These are phyloP conservation scores for Synergus laeviventris DNA, from an alignment of 2,888 invertebrate genomes.

Conservation along the genomic window DNA sequence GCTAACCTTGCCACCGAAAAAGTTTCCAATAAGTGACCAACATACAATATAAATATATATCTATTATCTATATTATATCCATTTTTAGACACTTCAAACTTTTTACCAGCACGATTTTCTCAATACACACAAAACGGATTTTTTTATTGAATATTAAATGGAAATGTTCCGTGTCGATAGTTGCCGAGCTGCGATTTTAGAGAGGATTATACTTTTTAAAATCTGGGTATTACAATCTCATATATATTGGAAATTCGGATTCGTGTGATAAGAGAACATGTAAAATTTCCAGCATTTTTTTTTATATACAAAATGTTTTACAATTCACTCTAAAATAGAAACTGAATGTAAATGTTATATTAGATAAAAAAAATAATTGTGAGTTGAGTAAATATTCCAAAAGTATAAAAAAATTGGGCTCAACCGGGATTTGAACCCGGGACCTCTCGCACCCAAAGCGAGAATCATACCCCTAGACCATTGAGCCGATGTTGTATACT, in stretches of 20 bases:
- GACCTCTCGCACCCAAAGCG: conserved; percentile 86
- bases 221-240: neutral
- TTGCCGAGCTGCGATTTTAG: neutral
- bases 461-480: conserved; percentile 86
- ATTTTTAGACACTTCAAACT: neutral
- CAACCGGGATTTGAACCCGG: conserved; percentile 86
- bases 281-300: neutral
- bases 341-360: neutral
- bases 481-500: conserved; percentile 76
- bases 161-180: neutral
- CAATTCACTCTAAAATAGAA: neutral
- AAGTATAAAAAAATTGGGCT: conserved; percentile 76
- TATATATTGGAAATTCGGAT: neutral
- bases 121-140: neutral
- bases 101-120: neutral
- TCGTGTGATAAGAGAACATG: neutral
- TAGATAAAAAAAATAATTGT: neutral
- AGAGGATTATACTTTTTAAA: neutral
- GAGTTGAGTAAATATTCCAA: too few relatives aligned
- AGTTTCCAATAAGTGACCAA: neutral
- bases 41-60: too few relatives aligned
- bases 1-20: neutral
- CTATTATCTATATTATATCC: neutral
- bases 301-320: neutral
- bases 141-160: neutral